These are phyloP conservation scores for Erebia epiphron DNA, from an alignment of 2,888 invertebrate genomes.

Conservation along the genomic window DNA sequence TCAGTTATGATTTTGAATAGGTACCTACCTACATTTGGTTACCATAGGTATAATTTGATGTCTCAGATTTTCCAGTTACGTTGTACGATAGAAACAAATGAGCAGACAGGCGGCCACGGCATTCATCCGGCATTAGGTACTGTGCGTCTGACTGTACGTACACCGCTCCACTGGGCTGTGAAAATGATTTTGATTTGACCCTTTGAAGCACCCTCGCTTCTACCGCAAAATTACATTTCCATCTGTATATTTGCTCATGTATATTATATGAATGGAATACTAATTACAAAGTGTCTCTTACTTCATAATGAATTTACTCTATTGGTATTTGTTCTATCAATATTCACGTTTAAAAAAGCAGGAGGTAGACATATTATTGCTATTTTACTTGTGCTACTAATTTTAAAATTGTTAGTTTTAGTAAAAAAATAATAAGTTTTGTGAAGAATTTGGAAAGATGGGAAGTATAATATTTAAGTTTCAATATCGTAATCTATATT, in stretches of 20 bases:
- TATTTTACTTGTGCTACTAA: too few relatives aligned
- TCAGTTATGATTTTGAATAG: too few relatives aligned
- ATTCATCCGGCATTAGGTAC: slow-evolving; percentile 41
- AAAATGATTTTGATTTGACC: slow-evolving; percentile 83
- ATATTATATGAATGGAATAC: slow-evolving; percentile 47
- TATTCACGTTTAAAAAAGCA: neutral
- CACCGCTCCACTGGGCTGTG: slow-evolving; percentile 77
- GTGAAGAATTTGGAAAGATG: too few relatives aligned
- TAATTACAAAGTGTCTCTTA: slow-evolving; percentile 32
- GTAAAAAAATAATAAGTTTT: too few relatives aligned
- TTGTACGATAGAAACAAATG: neutral
- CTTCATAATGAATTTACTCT: slow-evolving; percentile 18
- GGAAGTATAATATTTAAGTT: too few relatives aligned
- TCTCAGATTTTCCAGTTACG: neutral
- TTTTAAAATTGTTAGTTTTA: too few relatives aligned
- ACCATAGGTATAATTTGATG: neutral
- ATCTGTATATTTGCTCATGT: slow-evolving; percentile 66
- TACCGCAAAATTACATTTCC: slow-evolving; percentile 81
- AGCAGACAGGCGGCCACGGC: slow-evolving; percentile 11
- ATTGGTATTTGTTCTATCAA: neutral
- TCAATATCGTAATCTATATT: too few relatives aligned
- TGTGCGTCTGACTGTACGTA: slow-evolving; percentile 53
- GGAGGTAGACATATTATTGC: neutral
- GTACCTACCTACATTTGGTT: too few relatives aligned
- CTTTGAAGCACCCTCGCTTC: slow-evolving; percentile 75